Base-by-base conservation (phyloP, 2,888 invertebrate species). In the Pterostichus niger region DNA sequence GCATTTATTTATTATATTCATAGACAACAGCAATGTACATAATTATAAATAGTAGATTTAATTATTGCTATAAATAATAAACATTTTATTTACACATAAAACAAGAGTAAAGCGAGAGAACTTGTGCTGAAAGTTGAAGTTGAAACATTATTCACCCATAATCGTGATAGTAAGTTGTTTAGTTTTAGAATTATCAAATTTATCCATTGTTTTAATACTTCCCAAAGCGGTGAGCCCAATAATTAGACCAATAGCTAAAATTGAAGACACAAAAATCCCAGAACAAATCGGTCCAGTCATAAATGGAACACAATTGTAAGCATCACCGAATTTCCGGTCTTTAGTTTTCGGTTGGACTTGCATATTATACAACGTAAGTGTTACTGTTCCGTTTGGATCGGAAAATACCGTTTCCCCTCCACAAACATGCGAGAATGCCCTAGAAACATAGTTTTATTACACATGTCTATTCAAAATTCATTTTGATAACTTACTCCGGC, bases 111-210 rank as follows among this genome's bases (percentile, higher is more conserved):
- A 13, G 13, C 10, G 1, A 6, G 0, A 71, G 84, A 24, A 24
- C 24, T 24, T 24, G 24, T 24, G 24, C 24, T 24, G 24, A 3
- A 24, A 24, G 24, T 24, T 24, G 24, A 24, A 24, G 3, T 24
- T 3, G 3, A 24, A 24, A 24, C 1, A 24, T 86, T 87, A 90
- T 75, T 90, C 90, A 52, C 79, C 83, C 75, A 85, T 85, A 46
- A 89, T 90, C 83, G 91, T 91, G 84, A 94, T 92, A 17, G 92
- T 91, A 73, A 96, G 92, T 68, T 94, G 93, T 89, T 96, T 96
- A 71, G 95, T 95, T 88, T 96, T 96, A 7, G 95, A 94, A 89
- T 96, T 96, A 89, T 96, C 96, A 89, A 95, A 96, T 87, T 94
- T 92, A 89, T 96, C 96, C 94, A 94, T 95, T 13, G 95, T 95